Conservation (phyloP, 1,140 invertebrate genomes). For the Marisa cornuarietis region DNA sequence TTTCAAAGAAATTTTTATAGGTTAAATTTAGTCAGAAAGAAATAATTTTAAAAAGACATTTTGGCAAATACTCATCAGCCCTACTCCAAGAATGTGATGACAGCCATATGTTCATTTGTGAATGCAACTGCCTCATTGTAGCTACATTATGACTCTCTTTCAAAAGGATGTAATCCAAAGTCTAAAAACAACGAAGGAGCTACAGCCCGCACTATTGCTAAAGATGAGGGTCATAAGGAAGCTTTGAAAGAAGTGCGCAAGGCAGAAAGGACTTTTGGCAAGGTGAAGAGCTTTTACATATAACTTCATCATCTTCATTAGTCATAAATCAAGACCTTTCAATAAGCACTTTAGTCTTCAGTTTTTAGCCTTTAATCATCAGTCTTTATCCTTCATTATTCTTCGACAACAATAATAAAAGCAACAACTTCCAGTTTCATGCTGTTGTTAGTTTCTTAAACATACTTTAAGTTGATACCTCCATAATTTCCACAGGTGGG, state of each 20-base stretch:
- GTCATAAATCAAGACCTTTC: background rate
- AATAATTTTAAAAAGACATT: too few species aligned
- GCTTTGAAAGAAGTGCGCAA: constrained; percentile 63
- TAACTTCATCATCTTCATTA: background rate
- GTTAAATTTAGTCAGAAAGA: too few species aligned
- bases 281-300: constrained; percentile 31
- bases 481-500: constrained; percentile 22
- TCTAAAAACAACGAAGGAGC: constrained; percentile 64
- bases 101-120: too few species aligned
- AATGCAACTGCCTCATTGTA: too few species aligned
- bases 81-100: too few species aligned
- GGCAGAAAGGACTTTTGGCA: constrained; percentile 64
- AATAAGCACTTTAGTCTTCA: background rate
- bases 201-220: constrained; percentile 59
- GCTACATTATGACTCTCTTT: background rate
- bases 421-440: background rate
- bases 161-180: constrained; percentile 66
- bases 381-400: background rate
- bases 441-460: background rate
- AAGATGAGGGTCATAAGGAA: constrained; percentile 65
- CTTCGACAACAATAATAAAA: background rate
- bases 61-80: too few species aligned
- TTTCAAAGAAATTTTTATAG: too few species aligned
- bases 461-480: background rate
- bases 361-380: background rate